phyloP scores from a whole-genome alignment of 2,888 invertebrate species.

The Pardosa pseudoannulata region DNA sequence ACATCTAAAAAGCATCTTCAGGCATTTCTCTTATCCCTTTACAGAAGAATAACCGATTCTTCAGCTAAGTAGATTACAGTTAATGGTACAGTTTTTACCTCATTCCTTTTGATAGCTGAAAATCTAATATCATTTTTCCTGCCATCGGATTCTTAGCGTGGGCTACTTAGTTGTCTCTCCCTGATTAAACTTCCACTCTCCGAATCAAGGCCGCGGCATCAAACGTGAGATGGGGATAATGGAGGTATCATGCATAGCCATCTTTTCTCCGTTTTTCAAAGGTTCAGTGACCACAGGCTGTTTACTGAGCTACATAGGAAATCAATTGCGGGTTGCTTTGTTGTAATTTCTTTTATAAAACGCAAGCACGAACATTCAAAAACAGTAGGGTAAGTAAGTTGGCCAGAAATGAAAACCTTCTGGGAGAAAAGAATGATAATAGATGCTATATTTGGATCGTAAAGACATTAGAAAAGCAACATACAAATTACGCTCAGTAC shows the following conservation, averaged over 20 bases:
- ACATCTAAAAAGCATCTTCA: too few relatives aligned
- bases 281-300: constrained; percentile 21
- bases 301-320: constrained; percentile 11
- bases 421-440: too few relatives aligned
- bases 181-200: neutral
- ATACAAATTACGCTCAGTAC: too few relatives aligned
- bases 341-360: neutral
- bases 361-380: neutral
- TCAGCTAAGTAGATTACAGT: too few relatives aligned
- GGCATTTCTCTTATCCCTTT: too few relatives aligned
- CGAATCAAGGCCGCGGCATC: neutral
- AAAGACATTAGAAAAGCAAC: too few relatives aligned
- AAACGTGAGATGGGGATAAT: neutral
- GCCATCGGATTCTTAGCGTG: neutral
- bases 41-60: too few relatives aligned
- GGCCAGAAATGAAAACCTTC: too few relatives aligned
- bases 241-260: neutral
- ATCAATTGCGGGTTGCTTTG: neutral
- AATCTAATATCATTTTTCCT: neutral
- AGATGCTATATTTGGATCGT: too few relatives aligned
- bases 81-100: too few relatives aligned
- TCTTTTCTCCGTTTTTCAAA: neutral
- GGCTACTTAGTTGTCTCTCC: neutral
- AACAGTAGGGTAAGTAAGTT: too few relatives aligned
- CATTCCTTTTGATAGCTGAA: neutral